Evolutionary conservation across 2,888 invertebrate genomes (phyloP).

Genomic region (Onthophagus sagittarius): DNA sequence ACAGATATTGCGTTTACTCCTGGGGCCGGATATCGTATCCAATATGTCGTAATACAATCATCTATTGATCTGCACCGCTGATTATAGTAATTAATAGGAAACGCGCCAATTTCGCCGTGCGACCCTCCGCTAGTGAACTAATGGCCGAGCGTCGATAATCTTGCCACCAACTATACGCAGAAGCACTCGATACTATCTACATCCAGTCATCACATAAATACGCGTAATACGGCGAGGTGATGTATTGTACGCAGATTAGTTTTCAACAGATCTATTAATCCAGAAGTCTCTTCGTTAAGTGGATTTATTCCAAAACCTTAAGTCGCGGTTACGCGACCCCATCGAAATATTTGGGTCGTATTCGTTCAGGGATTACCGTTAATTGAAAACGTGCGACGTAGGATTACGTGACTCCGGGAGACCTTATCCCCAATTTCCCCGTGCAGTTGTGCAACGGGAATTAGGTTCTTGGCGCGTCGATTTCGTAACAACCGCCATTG

Average conservation of each 20-base stretch:
- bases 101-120: conserved; percentile 42
- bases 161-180: conserved; percentile 2
- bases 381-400: neutral
- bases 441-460: neutral
- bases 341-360: neutral
- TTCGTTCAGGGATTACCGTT: neutral
- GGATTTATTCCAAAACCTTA: neutral
- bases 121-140: neutral
- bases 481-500: neutral
- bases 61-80: conserved; percentile 2
- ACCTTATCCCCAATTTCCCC: neutral
- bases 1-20: neutral
- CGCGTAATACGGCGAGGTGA: conserved; percentile 3
- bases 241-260: neutral
- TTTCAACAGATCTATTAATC: neutral
- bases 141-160: conserved; percentile 4
- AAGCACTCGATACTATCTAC: neutral
- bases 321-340: too few species aligned
- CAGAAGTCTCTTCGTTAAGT: neutral
- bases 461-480: neutral
- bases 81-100: conserved; percentile 47
- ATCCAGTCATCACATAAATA: conserved; percentile 2
- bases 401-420: neutral
- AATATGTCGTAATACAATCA: conserved; percentile 10
- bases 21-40: neutral